Conservation (phyloP, 2,888 invertebrate genomes). For the Carabus problematicus region DNA sequence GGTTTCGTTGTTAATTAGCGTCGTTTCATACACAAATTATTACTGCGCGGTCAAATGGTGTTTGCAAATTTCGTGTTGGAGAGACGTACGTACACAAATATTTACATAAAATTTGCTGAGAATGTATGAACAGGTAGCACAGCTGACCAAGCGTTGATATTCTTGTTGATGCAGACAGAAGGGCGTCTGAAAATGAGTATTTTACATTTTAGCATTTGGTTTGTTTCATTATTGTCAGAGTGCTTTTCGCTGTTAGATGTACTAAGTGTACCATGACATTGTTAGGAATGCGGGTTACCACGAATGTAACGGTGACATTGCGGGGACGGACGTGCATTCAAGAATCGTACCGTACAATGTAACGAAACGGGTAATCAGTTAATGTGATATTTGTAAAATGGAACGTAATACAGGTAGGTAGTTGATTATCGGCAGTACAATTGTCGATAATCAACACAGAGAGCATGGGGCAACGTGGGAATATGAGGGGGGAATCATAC, state of each 20-base stretch:
- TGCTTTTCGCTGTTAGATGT: too few species aligned
- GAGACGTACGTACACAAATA: neutral
- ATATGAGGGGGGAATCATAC: slow-evolving; percentile 33
- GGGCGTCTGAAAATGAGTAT: too few species aligned
- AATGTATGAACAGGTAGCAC: slow-evolving; percentile 7
- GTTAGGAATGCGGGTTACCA: slow-evolving; percentile 36
- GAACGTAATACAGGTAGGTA: slow-evolving; percentile 26
- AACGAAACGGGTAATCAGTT: neutral
- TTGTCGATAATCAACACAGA: slow-evolving; percentile 24
- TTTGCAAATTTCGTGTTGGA: neutral
- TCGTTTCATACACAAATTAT: neutral
- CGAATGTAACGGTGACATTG: slow-evolving; percentile 37
- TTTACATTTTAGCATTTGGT: neutral
- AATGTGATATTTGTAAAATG: slow-evolving; percentile 9
- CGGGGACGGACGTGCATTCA: slow-evolving; percentile 23
- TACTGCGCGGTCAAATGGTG: neutral
- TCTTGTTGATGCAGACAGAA: neutral
- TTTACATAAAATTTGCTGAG: neutral
- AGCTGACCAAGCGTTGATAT: slow-evolving; percentile 11
- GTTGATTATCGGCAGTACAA: slow-evolving; percentile 15
- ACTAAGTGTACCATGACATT: neutral
- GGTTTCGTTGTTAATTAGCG: neutral
- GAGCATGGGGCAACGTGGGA: slow-evolving; percentile 22
- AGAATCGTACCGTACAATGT: neutral
- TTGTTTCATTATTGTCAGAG: slow-evolving; percentile 2